Conservation (phyloP, 2,113 vertebrate species). For the Mustela nigripes region DNA sequence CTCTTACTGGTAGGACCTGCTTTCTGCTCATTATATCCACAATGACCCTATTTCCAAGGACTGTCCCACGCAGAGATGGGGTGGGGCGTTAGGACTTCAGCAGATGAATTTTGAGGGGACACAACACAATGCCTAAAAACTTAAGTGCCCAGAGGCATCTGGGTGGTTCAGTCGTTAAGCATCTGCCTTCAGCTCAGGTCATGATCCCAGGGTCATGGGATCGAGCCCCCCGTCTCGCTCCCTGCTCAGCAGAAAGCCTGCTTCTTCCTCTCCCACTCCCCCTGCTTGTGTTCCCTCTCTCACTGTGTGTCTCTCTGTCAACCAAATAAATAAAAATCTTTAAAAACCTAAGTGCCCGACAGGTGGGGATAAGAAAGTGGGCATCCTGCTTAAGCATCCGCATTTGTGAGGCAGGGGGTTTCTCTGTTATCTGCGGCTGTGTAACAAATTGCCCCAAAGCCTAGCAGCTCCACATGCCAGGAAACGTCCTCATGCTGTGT, state of each 20-base stretch:
- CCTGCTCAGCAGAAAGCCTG: too few relatives aligned
- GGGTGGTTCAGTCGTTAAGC: too few relatives aligned
- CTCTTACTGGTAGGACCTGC: background rate
- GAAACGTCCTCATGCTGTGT: background rate
- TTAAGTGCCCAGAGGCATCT: too few relatives aligned
- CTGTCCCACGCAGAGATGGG: background rate
- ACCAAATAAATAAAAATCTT: too few relatives aligned
- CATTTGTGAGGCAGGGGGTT: background rate
- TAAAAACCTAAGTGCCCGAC: background rate
- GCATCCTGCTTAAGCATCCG: background rate
- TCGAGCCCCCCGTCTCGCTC: too few relatives aligned
- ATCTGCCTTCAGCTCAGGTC: too few relatives aligned
- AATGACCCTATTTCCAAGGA: background rate
- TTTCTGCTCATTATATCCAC: background rate
- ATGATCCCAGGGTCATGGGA: too few relatives aligned
- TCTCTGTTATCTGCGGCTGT: background rate
- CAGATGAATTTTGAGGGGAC: background rate
- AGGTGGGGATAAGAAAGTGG: background rate
- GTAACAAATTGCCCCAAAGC: background rate
- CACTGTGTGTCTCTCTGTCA: too few relatives aligned
- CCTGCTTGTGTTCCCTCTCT: too few relatives aligned
- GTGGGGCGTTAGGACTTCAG: background rate
- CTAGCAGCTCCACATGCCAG: background rate
- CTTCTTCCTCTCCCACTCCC: too few relatives aligned
- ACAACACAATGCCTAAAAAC: background rate